Evolutionary conservation across 2,797 vertebrate genomes (phyloP), one percentile per base, ranked within the genome.

Genomic region (Diplodus puntazzo): DNA sequence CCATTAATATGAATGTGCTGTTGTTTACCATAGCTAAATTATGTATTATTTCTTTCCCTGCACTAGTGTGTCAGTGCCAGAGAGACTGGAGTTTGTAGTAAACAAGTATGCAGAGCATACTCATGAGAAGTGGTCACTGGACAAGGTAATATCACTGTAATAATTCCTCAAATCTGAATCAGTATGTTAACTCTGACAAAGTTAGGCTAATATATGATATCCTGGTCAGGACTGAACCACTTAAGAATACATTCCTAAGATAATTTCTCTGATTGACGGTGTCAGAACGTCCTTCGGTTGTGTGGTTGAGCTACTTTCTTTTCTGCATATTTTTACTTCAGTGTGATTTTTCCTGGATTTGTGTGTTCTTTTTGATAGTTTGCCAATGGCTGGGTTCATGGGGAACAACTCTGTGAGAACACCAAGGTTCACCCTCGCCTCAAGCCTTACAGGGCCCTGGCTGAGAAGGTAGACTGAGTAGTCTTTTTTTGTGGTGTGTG

Each of bases 111-210:
- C 98, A 46, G 97, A 98, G 80, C 97, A 99, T 53, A 96, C 97
- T 78, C 98, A 99, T 58, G 98, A 99, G 90, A 98, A 97, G 74
- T 99, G 98, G 98, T 98, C 97, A 54, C 96, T 98, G 90, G 97
- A 99, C 87, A 99, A 98, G 97, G 98, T 99, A 96, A 95, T 69
- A 66, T 17, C 23, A 48, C 27, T 60, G 10, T 53, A 43, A 66
- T 69, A 67, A 52, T 69, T 68, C 39, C 25, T 87, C 42, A 61
- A 18, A 79, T 65, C 4, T 70, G n/a, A 73, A 18, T 27, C 0
- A 2, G 8, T 9, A 27, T 58, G 13, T 75, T 64, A 5, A 68
- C 57, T 16, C 11, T 70, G 55, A 79, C 18, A 81, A 34, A 42
- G 16, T 30, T 46, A 9, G 69, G 20, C 14, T 78, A 66, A 79